These are phyloP conservation scores for Macaca fascicularis DNA, from an alignment of 2,113 vertebrate species.

Conservation along the genomic window DNA sequence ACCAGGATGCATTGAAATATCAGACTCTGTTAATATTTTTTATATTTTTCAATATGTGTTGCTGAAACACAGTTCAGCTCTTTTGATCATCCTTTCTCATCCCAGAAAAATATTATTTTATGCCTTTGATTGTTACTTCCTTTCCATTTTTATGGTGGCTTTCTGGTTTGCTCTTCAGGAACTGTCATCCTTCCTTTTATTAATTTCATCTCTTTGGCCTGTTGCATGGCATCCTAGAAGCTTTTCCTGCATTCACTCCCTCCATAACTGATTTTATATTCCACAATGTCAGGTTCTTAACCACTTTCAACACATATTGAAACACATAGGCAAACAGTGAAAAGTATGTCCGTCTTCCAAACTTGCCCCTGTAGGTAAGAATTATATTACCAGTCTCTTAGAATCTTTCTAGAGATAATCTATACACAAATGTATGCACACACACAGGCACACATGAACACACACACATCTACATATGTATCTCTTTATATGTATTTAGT, in stretches of 20 bases:
- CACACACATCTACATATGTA: not conserved
- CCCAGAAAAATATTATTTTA: not conserved
- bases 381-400: not conserved
- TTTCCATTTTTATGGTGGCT: not conserved
- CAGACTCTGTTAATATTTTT: not conserved
- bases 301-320: not conserved
- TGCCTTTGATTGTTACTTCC: not conserved
- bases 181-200: not conserved
- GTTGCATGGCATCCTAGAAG: not conserved
- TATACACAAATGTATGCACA: not conserved
- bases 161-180: not conserved
- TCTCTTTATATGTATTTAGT: not conserved
- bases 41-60: not conserved
- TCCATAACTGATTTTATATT: slow-evolving; percentile 9
- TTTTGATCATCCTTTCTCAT: not conserved
- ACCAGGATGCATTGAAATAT: not conserved
- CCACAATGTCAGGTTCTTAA: not conserved
- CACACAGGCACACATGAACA: not conserved
- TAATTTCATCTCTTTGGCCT: not conserved
- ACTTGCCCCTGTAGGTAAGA: not conserved
- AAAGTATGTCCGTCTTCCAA: not conserved
- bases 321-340: not conserved
- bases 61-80: not conserved
- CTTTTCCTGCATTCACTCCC: not conserved
- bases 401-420: not conserved